Percentiles rank a stretch among this genome's conserved stretches.
These are phyloP conservation scores for Sitobion miscanthi DNA, from an alignment of 1,140 invertebrate species.

Conservation along the genomic window DNA sequence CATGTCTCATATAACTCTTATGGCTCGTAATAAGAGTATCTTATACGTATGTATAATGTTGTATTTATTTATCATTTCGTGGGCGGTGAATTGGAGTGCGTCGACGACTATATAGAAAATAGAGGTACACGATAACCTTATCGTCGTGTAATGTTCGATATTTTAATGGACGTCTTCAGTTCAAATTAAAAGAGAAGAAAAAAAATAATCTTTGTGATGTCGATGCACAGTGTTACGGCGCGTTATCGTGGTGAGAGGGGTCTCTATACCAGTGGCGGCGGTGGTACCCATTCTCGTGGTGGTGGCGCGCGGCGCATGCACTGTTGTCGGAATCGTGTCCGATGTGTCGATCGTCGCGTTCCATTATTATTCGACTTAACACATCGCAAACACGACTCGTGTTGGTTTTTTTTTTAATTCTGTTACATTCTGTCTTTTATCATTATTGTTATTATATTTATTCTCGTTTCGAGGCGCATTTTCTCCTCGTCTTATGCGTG, in stretches of 20 bases:
- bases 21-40: no score
- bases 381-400: conserved; percentile 9
- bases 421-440: background rate
- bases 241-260: conserved; percentile 52
- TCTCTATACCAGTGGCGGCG: background rate
- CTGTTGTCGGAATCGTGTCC: conserved; percentile 34
- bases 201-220: background rate
- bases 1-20: background rate
- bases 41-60: background rate
- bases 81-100: background rate
- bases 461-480: background rate
- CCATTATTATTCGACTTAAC: conserved; percentile 37
- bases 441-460: background rate
- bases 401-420: background rate
- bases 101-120: background rate
- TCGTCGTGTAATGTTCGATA: background rate
- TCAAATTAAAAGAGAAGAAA: background rate
- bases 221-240: conserved; percentile 16
- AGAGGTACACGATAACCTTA: background rate
- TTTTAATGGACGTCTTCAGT: background rate
- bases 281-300: background rate
- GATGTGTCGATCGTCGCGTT: background rate
- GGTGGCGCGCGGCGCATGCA: background rate
- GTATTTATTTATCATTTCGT: background rate
- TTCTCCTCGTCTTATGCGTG: background rate